Evolutionary conservation across 2,113 vertebrate genomes (phyloP).

Genomic region (Peromyscus maniculatus): DNA sequence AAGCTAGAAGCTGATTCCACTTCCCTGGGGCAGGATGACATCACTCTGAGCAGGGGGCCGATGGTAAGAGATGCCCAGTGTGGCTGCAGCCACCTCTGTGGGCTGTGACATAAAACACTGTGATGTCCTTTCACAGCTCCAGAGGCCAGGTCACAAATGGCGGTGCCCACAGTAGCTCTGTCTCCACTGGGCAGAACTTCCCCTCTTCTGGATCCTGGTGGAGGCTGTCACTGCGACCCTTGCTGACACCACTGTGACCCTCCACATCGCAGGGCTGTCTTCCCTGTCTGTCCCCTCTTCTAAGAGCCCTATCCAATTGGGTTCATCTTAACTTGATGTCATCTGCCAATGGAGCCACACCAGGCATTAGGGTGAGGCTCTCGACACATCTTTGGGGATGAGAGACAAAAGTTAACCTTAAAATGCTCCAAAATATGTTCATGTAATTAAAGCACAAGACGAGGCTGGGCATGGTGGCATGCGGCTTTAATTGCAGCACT

Average conservation of each 20-base stretch:
- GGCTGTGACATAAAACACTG: neutral
- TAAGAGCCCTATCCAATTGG: neutral
- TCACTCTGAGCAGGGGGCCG: neutral
- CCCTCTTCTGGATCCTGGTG: neutral
- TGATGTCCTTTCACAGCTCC: neutral
- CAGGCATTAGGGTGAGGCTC: neutral
- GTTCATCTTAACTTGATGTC: neutral
- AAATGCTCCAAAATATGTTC: neutral
- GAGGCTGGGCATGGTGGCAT: neutral
- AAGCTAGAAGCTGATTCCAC: neutral
- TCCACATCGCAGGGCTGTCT: neutral
- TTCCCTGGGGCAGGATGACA: neutral
- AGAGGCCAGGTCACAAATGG: neutral
- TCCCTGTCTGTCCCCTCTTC: neutral
- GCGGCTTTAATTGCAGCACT: neutral
- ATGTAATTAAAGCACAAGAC: neutral
- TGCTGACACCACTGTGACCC: neutral
- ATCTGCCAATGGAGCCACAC: neutral
- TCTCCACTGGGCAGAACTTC: neutral
- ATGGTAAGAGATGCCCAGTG: neutral
- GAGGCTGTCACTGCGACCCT: neutral
- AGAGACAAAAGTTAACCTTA: neutral
- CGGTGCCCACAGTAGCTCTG: accelerated
- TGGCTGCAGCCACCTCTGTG: neutral
- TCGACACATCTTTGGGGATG: neutral